These are phyloP conservation scores for Achroia grisella DNA, from an alignment of 1,140 invertebrate species.

Conservation along the genomic window DNA sequence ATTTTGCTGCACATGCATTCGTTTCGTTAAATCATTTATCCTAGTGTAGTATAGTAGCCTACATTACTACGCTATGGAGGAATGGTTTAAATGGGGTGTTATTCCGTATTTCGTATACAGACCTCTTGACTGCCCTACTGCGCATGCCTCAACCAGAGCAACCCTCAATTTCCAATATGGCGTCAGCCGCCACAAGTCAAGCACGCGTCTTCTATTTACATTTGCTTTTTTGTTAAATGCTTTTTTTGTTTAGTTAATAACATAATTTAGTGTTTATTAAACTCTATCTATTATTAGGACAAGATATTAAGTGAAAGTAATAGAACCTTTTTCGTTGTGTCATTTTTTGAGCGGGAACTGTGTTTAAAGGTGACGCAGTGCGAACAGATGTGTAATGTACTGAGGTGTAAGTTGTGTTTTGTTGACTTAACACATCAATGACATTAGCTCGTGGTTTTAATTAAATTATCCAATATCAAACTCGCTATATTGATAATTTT, in stretches of 20 bases:
- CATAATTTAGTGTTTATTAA: background rate
- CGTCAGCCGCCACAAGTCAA: slow-evolving; percentile 53
- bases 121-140: slow-evolving; percentile 27
- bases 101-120: slow-evolving; percentile 29
- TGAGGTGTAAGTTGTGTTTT: background rate
- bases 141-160: slow-evolving; percentile 50
- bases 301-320: background rate
- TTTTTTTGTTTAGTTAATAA: background rate
- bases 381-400: slow-evolving; percentile 36
- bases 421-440: slow-evolving; percentile 8
- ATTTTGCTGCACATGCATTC: no score
- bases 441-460: no score
- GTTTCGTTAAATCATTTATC: no score
- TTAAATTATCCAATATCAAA: background rate
- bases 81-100: slow-evolving; percentile 21
- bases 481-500: background rate
- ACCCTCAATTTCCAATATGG: slow-evolving; percentile 58
- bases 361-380: slow-evolving; percentile 36
- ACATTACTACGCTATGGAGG: no score
- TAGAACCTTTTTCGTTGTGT: background rate
- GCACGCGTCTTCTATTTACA: slow-evolving; percentile 56
- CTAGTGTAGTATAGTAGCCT: no score
- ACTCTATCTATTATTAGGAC: no score
- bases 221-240: slow-evolving; percentile 1
- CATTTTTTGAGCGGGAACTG: background rate